Percentiles rank a stretch among this genome's conserved stretches.
Evolutionary conservation across 2,888 invertebrate genomes (phyloP).

Genomic region (Steromphala cineraria): DNA sequence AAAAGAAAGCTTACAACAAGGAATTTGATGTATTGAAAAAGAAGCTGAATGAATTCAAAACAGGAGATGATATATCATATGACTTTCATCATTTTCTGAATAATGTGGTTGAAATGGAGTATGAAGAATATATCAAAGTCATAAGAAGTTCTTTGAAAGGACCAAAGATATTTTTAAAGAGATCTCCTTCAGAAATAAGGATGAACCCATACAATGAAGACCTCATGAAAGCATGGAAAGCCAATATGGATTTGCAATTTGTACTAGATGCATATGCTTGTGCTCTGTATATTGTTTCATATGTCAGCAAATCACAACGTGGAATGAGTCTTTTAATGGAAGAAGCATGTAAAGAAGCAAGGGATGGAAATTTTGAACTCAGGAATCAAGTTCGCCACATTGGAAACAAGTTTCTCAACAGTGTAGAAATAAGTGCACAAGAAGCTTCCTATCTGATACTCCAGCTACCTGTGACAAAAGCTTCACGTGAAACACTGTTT

Average conservation of each 20-base stretch:
- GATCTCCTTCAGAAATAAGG: slow-evolving; percentile 23
- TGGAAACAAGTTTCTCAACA: slow-evolving; percentile 54
- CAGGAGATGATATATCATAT: too few species aligned
- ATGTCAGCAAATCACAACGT: slow-evolving; percentile 45
- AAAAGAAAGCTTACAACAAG: not conserved
- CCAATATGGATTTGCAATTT: too few species aligned
- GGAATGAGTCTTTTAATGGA: slow-evolving; percentile 46
- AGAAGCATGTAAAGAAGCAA: slow-evolving; percentile 39
- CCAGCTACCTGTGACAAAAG: slow-evolving; percentile 44
- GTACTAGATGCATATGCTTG: slow-evolving; percentile 14
- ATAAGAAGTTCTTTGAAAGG: not conserved
- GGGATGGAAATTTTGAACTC: slow-evolving; percentile 29
- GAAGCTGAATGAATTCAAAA: too few species aligned
- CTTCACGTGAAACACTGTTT: slow-evolving; percentile 40
- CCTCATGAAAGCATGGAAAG: too few species aligned
- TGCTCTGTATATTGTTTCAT: slow-evolving; percentile 46
- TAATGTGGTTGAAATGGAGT: not conserved
- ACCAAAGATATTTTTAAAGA: slow-evolving; percentile 28
- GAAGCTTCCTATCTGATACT: slow-evolving; percentile 54
- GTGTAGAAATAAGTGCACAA: slow-evolving; percentile 56
- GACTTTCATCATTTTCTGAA: not conserved
- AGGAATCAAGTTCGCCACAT: slow-evolving; percentile 40
- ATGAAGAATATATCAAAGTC: slow-evolving; percentile 12
- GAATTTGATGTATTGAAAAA: too few species aligned
- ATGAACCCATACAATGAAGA: slow-evolving; percentile 30